Evolutionary conservation across 2,888 invertebrate genomes (phyloP).

Genomic region (Platerodrilus igneus): DNA sequence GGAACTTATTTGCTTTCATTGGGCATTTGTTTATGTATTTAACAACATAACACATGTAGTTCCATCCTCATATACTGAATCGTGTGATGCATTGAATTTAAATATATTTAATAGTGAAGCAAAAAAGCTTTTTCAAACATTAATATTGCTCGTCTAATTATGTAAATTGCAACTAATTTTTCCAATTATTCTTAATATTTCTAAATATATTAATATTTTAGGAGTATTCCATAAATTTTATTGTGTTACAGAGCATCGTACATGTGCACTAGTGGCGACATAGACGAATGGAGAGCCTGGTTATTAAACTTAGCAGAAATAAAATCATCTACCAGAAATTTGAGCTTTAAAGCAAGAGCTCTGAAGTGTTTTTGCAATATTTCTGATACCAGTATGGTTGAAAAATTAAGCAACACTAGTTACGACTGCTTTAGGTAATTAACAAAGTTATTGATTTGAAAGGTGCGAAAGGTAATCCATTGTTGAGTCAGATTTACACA

Average conservation of each 20-base stretch:
- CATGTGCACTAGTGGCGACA: slow-evolving; percentile 27
- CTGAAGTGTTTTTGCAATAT: slow-evolving; percentile 40
- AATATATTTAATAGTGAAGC: too few relatives aligned
- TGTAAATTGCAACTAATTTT: too few relatives aligned
- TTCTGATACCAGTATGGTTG: slow-evolving; percentile 32
- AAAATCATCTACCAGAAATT: slow-evolving; percentile 17
- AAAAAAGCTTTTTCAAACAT: too few relatives aligned
- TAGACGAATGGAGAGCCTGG: slow-evolving; percentile 24
- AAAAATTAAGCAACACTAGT: slow-evolving; percentile 24
- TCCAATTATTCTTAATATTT: too few relatives aligned
- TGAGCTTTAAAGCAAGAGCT: slow-evolving; percentile 33
- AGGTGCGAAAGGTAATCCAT: neutral
- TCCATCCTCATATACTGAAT: too few relatives aligned
- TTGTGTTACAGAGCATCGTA: slow-evolving; percentile 31
- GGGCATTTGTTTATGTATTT: too few relatives aligned
- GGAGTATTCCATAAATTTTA: neutral
- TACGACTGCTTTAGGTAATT: slow-evolving; percentile 36
- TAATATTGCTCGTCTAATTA: too few relatives aligned
- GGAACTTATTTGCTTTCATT: too few relatives aligned
- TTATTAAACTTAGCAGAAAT: slow-evolving; percentile 19
- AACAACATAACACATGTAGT: too few relatives aligned
- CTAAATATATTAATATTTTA: too few relatives aligned
- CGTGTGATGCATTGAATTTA: too few relatives aligned
- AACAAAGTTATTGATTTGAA: neutral
- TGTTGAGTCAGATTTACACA: neutral